Evolutionary conservation across 1,140 invertebrate species (phyloP).

Genomic region (Drosophila nigromelanica): DNA sequence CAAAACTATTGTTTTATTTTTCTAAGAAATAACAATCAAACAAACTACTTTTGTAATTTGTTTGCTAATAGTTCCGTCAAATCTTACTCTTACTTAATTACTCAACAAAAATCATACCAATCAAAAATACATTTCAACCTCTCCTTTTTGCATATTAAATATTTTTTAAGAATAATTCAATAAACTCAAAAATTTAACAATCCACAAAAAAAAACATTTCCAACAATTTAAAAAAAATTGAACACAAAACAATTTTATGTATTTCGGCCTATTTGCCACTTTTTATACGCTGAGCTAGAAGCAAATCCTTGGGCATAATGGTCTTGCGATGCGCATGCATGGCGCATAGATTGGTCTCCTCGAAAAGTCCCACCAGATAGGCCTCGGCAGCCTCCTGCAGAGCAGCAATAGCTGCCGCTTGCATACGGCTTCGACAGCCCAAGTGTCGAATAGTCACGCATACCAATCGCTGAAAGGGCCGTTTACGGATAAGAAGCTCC

Average conservation of each 20-base stretch:
- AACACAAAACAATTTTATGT: neutral
- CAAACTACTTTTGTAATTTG: no score
- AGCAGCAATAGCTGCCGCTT: neutral
- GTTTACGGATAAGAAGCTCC: neutral
- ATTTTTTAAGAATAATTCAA: no score
- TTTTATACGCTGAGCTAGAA: neutral
- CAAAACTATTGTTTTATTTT: no score
- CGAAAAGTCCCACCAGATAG: neutral
- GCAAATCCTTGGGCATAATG: neutral
- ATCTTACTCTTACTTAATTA: no score
- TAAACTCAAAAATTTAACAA: no score
- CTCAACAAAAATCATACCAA: no score
- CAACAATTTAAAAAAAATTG: neutral
- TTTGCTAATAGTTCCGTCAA: no score
- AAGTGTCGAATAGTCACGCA: neutral
- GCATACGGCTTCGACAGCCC: neutral
- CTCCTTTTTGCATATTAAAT: no score
- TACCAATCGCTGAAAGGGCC: neutral
- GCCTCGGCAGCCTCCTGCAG: neutral
- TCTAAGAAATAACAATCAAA: no score
- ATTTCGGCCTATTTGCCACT: neutral
- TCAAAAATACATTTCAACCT: no score
- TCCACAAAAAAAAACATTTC: neutral
- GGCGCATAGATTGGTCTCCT: neutral
- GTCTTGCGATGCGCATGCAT: neutral